A percentile compares a stretch with the other conserved stretches of the same genome.
Conservation (phyloP, 1,140 invertebrate genomes). For the Drosophila seguyi region DNA sequence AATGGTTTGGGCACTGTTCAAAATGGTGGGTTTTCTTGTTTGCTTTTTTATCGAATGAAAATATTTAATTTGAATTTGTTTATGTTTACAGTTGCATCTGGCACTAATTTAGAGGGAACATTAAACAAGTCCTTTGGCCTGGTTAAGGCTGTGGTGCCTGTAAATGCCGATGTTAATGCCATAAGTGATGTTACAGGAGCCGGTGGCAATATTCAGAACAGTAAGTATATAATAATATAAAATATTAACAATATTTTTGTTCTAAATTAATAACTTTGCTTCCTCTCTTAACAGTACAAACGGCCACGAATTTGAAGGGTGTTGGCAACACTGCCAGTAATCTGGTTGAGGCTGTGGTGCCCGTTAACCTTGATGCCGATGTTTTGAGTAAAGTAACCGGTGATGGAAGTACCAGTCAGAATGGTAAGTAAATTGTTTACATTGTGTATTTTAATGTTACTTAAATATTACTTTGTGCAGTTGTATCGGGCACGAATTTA, state of each 20-base stretch:
- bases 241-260: no score
- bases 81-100: constrained; percentile 3
- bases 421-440: background rate
- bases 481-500: background rate
- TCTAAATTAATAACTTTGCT: background rate
- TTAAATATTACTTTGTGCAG: background rate
- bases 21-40: background rate
- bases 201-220: background rate
- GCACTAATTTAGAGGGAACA: background rate
- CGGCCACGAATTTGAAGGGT: background rate
- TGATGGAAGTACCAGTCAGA: background rate
- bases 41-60: no score
- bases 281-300: background rate
- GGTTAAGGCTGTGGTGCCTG: background rate
- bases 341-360: background rate
- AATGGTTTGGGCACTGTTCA: background rate
- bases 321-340: background rate
- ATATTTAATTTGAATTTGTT: background rate
- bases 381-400: background rate
- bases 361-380: background rate
- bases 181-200: background rate
- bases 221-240: background rate
- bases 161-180: background rate
- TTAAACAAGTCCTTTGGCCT: fast-evolving
- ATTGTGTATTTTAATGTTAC: no score